Conservation (phyloP, 1,140 invertebrate species). For the Diorhabda carinulata region DNA sequence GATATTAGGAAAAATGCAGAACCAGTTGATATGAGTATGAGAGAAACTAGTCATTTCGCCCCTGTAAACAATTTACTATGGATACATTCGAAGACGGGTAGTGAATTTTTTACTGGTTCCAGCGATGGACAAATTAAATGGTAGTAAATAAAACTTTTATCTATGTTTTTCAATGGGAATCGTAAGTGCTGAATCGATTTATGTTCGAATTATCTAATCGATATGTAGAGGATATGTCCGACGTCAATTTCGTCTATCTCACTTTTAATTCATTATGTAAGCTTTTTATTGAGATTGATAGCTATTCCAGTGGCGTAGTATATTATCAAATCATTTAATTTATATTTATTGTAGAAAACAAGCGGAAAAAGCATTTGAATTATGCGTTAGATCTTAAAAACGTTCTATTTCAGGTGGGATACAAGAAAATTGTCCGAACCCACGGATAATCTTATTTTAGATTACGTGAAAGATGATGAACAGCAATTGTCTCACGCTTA, state of each 20-base stretch:
- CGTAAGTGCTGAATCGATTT: too few relatives aligned
- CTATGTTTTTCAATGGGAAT: too few relatives aligned
- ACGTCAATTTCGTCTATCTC: too few relatives aligned
- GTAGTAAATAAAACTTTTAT: conserved; percentile 31
- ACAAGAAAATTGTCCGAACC: conserved; percentile 77
- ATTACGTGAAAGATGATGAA: conserved; percentile 70
- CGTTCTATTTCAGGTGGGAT: conserved; percentile 68
- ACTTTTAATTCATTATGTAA: too few relatives aligned
- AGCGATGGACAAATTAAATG: conserved; percentile 81
- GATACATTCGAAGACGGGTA: conserved; percentile 82
- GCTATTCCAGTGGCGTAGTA: too few relatives aligned
- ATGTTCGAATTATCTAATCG: too few relatives aligned
- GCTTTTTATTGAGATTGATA: too few relatives aligned
- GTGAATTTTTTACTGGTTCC: conserved; percentile 85
- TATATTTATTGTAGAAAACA: too few relatives aligned
- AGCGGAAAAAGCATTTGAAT: too few relatives aligned
- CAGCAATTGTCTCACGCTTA: conserved; percentile 67
- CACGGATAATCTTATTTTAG: conserved; percentile 75
- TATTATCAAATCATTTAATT: too few relatives aligned
- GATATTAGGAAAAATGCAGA: conserved; percentile 70
- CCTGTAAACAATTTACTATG: conserved; percentile 70
- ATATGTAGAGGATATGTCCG: too few relatives aligned
- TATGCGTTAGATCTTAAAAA: too few relatives aligned
- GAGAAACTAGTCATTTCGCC: conserved; percentile 73
- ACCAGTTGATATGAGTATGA: conserved; percentile 56